phyloP scores from a whole-genome alignment of 2,797 vertebrate species.

The Rhinichthys osculus region DNA sequence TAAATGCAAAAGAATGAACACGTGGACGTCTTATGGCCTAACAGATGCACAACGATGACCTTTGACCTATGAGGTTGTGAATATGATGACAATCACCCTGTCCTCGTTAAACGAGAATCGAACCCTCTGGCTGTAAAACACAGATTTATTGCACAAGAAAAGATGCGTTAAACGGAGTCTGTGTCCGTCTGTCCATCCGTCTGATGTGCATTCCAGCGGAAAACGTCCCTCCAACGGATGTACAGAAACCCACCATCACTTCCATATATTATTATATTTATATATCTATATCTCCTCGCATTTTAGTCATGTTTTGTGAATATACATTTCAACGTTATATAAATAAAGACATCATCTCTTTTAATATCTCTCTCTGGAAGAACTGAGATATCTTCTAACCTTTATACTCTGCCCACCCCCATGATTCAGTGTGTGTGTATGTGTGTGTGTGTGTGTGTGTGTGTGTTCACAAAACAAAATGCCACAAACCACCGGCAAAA shows the following conservation, averaged over 20 bases:
- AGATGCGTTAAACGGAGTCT: constrained; percentile 75
- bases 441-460: constrained; percentile 67
- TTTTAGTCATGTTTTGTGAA: constrained; percentile 44
- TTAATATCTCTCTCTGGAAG: constrained; percentile 76
- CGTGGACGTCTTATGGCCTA: constrained; percentile 72
- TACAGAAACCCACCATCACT: constrained; percentile 69
- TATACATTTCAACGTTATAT: constrained; percentile 59
- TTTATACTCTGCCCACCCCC: constrained; percentile 99
- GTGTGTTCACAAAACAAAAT: constrained; percentile 74
- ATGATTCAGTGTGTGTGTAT: constrained; percentile 70
- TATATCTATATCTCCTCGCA: constrained; percentile 33
- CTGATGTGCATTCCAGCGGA: constrained; percentile 98
- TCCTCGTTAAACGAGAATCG: neutral
- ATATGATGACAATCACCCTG: constrained; percentile 52
- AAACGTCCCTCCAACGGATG: constrained; percentile 56
- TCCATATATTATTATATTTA: constrained; percentile 40
- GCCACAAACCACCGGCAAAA: constrained; percentile 77
- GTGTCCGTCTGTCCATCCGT: constrained; percentile 84
- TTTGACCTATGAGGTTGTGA: constrained; percentile 51
- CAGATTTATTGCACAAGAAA: constrained; percentile 97
- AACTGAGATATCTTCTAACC: constrained; percentile 90
- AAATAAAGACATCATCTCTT: constrained; percentile 62
- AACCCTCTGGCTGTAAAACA: constrained; percentile 76
- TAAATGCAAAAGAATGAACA: constrained; percentile 93
- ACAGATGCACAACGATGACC: constrained; percentile 62